phyloP scores from a whole-genome alignment of 2,888 invertebrate species.

The Melieria picta region DNA sequence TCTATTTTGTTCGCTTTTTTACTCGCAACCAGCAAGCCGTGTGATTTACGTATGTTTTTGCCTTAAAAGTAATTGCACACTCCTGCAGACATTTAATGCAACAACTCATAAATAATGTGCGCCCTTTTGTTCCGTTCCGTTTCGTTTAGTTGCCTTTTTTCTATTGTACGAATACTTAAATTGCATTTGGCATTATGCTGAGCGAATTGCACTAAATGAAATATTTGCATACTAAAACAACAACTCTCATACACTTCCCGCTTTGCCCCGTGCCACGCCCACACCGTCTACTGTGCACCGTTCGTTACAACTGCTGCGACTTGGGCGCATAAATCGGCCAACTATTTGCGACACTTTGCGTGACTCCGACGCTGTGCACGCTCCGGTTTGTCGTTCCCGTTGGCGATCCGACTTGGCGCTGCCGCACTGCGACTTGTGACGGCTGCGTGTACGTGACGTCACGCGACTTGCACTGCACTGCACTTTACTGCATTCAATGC shows the following conservation, averaged over 20 bases:
- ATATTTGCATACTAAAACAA: slow-evolving; percentile 10
- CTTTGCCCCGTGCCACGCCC: background rate
- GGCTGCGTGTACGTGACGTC: background rate
- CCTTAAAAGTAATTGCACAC: slow-evolving; percentile 59
- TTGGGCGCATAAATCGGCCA: slow-evolving; percentile 24
- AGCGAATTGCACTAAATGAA: background rate
- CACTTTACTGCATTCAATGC: slow-evolving; percentile 22
- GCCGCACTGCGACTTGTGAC: background rate
- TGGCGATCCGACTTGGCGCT: slow-evolving; percentile 6
- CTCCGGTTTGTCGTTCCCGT: background rate
- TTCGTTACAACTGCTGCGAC: slow-evolving; percentile 4
- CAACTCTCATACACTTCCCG: background rate
- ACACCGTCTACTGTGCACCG: background rate
- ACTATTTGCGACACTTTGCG: slow-evolving; percentile 27
- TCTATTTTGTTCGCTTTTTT: no score
- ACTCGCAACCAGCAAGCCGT: slow-evolving; percentile 35
- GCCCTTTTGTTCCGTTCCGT: background rate
- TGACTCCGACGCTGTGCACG: slow-evolving; percentile 2
- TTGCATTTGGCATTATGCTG: slow-evolving; percentile 45
- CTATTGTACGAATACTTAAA: slow-evolving; percentile 47
- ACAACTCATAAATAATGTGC: slow-evolving; percentile 56
- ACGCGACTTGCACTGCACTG: slow-evolving; percentile 39
- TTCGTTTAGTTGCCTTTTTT: slow-evolving; percentile 29
- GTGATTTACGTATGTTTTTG: slow-evolving; percentile 53
- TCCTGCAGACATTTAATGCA: slow-evolving; percentile 58